Base-by-base conservation (phyloP, 2,888 invertebrate species). In the Drosophila tanythrix region DNA sequence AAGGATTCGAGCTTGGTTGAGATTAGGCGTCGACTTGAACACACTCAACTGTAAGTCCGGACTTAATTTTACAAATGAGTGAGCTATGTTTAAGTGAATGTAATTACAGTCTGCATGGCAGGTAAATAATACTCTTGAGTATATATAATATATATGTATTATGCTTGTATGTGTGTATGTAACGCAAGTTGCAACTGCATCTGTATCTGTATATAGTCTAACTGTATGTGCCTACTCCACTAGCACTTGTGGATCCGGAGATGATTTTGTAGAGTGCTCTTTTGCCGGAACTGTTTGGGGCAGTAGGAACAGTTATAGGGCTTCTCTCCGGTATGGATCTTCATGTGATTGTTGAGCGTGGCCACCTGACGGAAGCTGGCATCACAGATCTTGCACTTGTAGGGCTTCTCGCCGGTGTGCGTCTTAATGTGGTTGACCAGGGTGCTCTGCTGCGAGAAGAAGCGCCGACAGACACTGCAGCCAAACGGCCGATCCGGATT, bases 321-420 rank as follows among this genome's bases (percentile, higher is more conserved):
- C 11, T 68, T 68, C 50, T 68, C 68, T 43, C 68, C 68, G 15
- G 68, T 68, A 7, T 68, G 68, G 43, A 68, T 68, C 35, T 68
- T 68, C 70, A 68, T 31, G 11, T 68, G 68, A 50, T 68, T 68
- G 43, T 68, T 68, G 35, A 68, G 68, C n/a, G 68, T 68, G 70
- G 68, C 68, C 15, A 68, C 68, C 40, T 68, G 68, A 15, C 68
- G 68, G 51, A 68, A 68, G 36, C 68, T 68, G 31, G 68, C 68
- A 68, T 68, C 68, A 68, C 68, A 68, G 70, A 68, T 68, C 68
- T 68, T 68, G 40, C 68, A 68, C 50, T 68, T 68, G 58, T 68
- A 68, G 29, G 68, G 68, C 15, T 68, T 68, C 15, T 68, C 68
- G n/a, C 68, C 68, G n/a, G 68, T 68, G 25, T 68, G 68, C 25